These are phyloP conservation scores for Teleogryllus oceanicus DNA, from an alignment of 2,888 invertebrate genomes.

Conservation along the genomic window DNA sequence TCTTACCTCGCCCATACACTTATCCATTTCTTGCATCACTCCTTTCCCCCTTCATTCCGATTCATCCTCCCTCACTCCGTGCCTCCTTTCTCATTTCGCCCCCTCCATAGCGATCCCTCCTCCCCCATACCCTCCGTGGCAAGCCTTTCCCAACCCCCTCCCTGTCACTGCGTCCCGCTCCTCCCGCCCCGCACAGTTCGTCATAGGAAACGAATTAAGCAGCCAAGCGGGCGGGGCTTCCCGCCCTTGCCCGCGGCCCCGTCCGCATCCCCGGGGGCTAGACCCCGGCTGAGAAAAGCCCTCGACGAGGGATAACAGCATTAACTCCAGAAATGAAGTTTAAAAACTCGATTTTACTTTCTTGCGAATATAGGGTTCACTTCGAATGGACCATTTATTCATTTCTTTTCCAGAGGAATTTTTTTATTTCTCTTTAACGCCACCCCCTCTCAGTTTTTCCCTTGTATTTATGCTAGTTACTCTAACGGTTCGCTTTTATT, in stretches of 20 bases:
- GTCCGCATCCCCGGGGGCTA: not conserved
- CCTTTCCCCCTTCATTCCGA: no score
- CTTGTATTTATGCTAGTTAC: not conserved
- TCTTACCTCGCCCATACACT: no score
- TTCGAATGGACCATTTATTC: conserved; percentile 18
- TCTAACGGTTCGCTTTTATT: not conserved
- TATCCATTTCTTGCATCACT: no score
- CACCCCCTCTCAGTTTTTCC: not conserved
- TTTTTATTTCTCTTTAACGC: not conserved
- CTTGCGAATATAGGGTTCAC: conserved; percentile 9
- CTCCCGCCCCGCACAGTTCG: not conserved
- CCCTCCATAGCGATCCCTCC: no score
- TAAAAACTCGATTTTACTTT: conserved; percentile 18
- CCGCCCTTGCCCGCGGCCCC: not conserved
- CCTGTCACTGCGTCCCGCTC: not conserved
- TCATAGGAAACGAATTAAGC: conserved; percentile 18
- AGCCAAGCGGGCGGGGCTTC: not conserved
- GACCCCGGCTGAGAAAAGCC: not conserved
- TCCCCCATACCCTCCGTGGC: not conserved
- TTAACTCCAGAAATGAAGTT: conserved; percentile 8
- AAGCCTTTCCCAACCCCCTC: not conserved
- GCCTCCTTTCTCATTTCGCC: no score
- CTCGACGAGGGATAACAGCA: conserved; percentile 8
- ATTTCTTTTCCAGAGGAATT: not conserved
- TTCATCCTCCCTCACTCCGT: no score